Evolutionary conservation across 1,140 invertebrate genomes (phyloP), one percentile per base, ranked within the genome.

Genomic region (Trichogramma pretiosum): DNA sequence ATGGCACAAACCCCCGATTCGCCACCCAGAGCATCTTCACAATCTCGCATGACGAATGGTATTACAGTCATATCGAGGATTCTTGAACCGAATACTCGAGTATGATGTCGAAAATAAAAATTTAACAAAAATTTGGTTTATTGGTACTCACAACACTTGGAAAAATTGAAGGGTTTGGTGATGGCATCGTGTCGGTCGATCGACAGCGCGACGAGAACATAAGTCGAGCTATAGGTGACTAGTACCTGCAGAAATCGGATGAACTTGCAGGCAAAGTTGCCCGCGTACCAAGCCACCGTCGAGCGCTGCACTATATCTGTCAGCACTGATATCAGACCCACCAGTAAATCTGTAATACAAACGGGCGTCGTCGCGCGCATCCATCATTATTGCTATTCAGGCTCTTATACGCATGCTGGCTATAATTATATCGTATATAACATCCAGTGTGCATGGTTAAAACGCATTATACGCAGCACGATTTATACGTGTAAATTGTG

Each of bases 161-260:
- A 89, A 68, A 93, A 93, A 70, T 92, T 93, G 86, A 97, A 89
- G 1, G 93, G 93, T 68, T 91, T 83, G 7, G 88, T 92, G 59
- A 97, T 94, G 53, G 92, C 92, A 62, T 95, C 90, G 60, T 93
- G 93, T 59, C 93, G 78, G 69, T 97, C 93, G 54, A 96, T 90
- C 58, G 89, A 94, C 18, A 97, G 75, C 2, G 92, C 90, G 11
- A 97, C 92, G 24, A 97, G 76, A 5, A 95, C 91, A 61, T 95
- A 96, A 0, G 91, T 96, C 1, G 92, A 95, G 5, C 89, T 90
- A 64, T 93, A 95, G 24, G 89, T 92, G 22, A 93, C 89, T 21
- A 92, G 77, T 0, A 79, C 80, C 76, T 90, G 87, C 47, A 85
- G 76, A 64, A 88, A 93, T 58, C 80, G 83, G 60, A 88, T 85